Evolutionary conservation across 2,888 invertebrate species (phyloP), one percentile per base, ranked within the genome.

Genomic region (Candidula unifasciata): DNA sequence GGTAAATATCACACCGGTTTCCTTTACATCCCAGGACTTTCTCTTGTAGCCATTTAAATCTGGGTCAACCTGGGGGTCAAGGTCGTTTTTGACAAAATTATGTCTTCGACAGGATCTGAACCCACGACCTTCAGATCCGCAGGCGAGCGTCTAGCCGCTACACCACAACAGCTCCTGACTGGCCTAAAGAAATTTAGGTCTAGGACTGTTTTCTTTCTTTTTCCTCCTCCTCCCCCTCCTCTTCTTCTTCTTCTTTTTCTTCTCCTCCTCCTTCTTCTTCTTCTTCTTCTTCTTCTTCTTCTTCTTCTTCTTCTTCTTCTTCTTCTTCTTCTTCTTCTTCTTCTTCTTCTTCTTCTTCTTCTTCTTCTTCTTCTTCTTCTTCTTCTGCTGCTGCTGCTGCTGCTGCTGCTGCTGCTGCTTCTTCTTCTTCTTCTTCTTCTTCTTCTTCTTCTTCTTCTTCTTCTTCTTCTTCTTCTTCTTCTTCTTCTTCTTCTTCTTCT

Each of bases 261-360:
- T 69, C 44, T 76, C 24, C 27, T 76, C 52, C 44, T 60, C 27
- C 60, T 35, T 54, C 37, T 76, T 57, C 60, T 76, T 57, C 44
- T 66, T 60, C 52, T 76, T 64, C 33, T 44, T 76, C 69, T 69
- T 64, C 35, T 52, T 35, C 60, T 37, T 1, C 37, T 82, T 60
- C 82, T 82, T 60, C 64, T 82, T 60, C 64, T 74, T 33, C 64
- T 60, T 60, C 60, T 64, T 33, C 74, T 74, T 24, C 13, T 74
- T 60, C 60, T 82, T 64, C 27, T 60, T 54, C 18, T 82, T 74
- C 74, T 74, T 44, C 44, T 69, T n/a, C 52, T 80, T 27, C 52
- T 52, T 21, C 54, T 60, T 60, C 74, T 82, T 60, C 64, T 82
- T 33, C 60, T 71, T 27, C 74, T 57, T 33, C 74, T 60, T 16